phyloP scores from a whole-genome alignment of 53 echinoderm and acorn worm species.

The Holothuria leucospilota region DNA sequence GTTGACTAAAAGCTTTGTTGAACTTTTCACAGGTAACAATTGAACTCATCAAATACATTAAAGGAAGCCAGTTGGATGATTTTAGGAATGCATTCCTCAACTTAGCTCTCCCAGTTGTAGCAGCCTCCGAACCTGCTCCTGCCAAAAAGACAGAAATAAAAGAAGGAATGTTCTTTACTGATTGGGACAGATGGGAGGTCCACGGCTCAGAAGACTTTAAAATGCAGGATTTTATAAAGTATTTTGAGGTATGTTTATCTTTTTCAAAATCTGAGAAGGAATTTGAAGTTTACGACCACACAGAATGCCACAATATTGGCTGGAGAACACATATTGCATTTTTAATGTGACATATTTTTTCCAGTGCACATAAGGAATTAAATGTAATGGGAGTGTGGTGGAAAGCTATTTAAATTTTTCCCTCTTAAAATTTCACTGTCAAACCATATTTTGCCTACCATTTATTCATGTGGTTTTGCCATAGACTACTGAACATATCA shows the following conservation, averaged over 20 bases:
- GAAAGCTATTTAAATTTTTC: too few relatives aligned
- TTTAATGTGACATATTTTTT: too few relatives aligned
- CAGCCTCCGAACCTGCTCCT: slow-evolving; percentile 91
- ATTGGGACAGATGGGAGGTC: slow-evolving; percentile 94
- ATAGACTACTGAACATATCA: too few relatives aligned
- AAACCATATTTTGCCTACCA: too few relatives aligned
- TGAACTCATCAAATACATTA: slow-evolving; percentile 86
- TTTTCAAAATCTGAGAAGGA: background rate
- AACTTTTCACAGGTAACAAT: slow-evolving; percentile 63
- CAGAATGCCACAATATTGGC: too few relatives aligned
- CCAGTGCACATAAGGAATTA: too few relatives aligned
- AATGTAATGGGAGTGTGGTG: too few relatives aligned
- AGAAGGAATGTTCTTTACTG: slow-evolving; percentile 74
- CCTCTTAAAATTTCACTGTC: too few relatives aligned
- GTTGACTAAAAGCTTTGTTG: too few relatives aligned
- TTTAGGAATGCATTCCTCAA: slow-evolving; percentile 92
- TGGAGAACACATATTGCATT: too few relatives aligned
- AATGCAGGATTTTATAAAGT: slow-evolving; percentile 76
- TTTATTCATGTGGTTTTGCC: too few relatives aligned
- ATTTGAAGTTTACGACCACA: too few relatives aligned
- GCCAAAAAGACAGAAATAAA: slow-evolving; percentile 70
- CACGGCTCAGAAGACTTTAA: slow-evolving; percentile 70
- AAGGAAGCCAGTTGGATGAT: slow-evolving; percentile 65
- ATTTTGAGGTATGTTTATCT: slow-evolving; percentile 72
- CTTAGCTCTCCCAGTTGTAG: slow-evolving; percentile 72